Percentiles rank a stretch among this genome's conserved stretches.
phyloP scores from a whole-genome alignment of 2,113 vertebrate species.

The Laticauda laticaudata region DNA sequence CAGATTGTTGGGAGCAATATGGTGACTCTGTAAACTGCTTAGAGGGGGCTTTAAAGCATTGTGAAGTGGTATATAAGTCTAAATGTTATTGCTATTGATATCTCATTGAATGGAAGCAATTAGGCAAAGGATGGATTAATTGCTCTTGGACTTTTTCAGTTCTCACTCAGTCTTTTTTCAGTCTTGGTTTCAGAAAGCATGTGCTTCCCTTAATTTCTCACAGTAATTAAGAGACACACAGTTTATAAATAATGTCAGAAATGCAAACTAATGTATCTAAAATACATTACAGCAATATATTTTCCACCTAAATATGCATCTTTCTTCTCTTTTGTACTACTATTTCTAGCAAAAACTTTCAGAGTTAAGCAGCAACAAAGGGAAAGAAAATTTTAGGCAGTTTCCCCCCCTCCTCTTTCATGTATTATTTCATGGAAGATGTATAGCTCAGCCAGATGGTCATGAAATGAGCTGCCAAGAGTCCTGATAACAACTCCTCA shows the following conservation, averaged over 20 bases:
- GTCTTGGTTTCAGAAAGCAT: background rate
- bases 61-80: no score
- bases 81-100: background rate
- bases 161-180: background rate
- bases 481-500: fast-evolving
- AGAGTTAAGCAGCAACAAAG: slow-evolving; percentile 1
- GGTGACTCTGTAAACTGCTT: no score
- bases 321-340: background rate
- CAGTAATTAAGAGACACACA: background rate
- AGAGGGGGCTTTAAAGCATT: no score
- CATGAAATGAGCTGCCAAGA: background rate
- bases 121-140: background rate
- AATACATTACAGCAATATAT: background rate
- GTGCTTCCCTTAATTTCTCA: background rate
- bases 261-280: background rate
- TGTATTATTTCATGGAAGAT: background rate
- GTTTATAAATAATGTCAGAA: background rate
- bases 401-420: background rate
- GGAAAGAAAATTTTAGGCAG: background rate
- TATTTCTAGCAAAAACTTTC: background rate
- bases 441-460: background rate
- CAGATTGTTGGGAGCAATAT: no score
- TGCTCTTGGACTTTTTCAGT: background rate
- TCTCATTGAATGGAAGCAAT: background rate
- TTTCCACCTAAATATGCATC: background rate